Percentiles rank a stretch among this genome's conserved stretches.
Conservation (phyloP, 2,113 vertebrate species). For the Catharus bicknelli region DNA sequence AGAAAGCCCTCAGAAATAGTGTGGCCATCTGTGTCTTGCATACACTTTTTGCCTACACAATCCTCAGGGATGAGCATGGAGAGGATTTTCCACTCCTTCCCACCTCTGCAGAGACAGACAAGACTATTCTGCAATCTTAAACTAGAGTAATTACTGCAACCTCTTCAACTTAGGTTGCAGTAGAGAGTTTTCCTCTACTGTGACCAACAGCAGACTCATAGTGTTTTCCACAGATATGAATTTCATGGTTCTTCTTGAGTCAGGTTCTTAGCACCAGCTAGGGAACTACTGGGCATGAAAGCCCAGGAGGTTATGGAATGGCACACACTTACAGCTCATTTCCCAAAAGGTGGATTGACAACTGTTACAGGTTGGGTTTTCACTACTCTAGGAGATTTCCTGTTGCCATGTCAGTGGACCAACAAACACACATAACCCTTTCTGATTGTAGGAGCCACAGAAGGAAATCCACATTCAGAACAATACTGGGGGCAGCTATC, state of each 20-base stretch:
- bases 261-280: not conserved
- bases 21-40: not conserved
- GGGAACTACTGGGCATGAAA: not conserved
- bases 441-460: not conserved
- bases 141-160: accelerated
- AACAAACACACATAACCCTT: not conserved
- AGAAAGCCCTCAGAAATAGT: not conserved
- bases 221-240: not conserved
- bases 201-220: not conserved
- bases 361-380: not conserved
- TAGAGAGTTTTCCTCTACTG: not conserved
- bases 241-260: not conserved
- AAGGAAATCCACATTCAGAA: not conserved
- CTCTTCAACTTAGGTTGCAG: not conserved
- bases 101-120: not conserved
- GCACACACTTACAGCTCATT: not conserved
- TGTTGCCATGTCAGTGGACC: not conserved
- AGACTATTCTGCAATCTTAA: not conserved
- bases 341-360: not conserved
- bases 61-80: not conserved
- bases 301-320: not conserved
- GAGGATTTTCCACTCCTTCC: not conserved
- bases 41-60: not conserved
- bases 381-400: not conserved
- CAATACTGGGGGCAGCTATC: not conserved